Conservation (phyloP, 1,140 invertebrate species). For the Lepidotrigona ventralis region DNA sequence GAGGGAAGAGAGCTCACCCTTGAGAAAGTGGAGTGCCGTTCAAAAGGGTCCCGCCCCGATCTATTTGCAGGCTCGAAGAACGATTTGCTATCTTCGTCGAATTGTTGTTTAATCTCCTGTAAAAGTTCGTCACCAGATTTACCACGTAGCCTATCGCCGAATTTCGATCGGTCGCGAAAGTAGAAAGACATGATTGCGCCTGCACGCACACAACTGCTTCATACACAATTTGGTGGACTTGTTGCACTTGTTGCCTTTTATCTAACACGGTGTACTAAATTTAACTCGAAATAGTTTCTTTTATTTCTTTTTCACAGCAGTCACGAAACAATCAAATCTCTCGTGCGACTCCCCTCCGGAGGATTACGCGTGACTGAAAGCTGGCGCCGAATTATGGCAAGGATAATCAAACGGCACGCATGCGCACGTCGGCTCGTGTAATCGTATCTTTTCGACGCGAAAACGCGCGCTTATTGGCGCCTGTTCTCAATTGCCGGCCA, state of each 20-base stretch:
- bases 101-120: slow-evolving; percentile 76
- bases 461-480: slow-evolving; percentile 6
- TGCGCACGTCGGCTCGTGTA: background rate
- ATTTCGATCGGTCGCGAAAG: slow-evolving; percentile 76
- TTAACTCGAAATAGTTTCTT: background rate
- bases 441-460: slow-evolving; percentile 3
- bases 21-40: slow-evolving; percentile 71
- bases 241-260: background rate
- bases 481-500: slow-evolving; percentile 9
- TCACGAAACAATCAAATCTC: background rate
- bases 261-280: background rate
- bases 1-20: slow-evolving; percentile 65
- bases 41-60: slow-evolving; percentile 68
- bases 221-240: background rate
- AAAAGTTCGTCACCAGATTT: slow-evolving; percentile 77
- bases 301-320: no score
- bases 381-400: slow-evolving; percentile 22
- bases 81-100: slow-evolving; percentile 74
- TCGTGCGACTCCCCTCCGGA: background rate
- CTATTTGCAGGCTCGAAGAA: slow-evolving; percentile 72
- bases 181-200: slow-evolving; percentile 75
- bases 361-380: slow-evolving; percentile 44
- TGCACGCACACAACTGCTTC: slow-evolving; percentile 16
- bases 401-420: slow-evolving; percentile 39
- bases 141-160: slow-evolving; percentile 74